Conservation (phyloP, 2,888 invertebrate species). For the Autographa gamma region DNA sequence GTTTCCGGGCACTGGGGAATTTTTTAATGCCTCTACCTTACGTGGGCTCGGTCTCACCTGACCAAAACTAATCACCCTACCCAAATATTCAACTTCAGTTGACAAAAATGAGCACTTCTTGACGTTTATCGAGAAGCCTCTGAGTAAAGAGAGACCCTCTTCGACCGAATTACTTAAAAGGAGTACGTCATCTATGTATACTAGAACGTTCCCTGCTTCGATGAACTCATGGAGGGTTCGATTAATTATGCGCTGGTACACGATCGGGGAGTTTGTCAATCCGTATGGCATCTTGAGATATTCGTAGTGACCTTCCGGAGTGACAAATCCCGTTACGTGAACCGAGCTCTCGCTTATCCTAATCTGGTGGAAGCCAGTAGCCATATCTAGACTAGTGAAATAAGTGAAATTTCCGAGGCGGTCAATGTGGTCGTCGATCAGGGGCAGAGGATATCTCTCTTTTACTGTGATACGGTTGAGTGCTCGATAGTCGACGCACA, state of each 20-base stretch:
- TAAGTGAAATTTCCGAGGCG: slow-evolving; percentile 7
- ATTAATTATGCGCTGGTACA: no score
- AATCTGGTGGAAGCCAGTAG: no score
- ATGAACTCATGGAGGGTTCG: no score
- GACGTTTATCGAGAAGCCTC: slow-evolving; percentile 32
- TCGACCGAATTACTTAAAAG: no score
- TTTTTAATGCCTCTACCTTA: slow-evolving; percentile 37
- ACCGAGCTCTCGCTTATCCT: no score
- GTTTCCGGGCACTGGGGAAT: slow-evolving; percentile 12
- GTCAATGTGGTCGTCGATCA: slow-evolving; percentile 17
- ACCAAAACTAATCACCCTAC: slow-evolving; percentile 29
- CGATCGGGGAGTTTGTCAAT: no score
- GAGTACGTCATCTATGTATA: no score
- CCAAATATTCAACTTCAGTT: slow-evolving; percentile 34
- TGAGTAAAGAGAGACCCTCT: no score
- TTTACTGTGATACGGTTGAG: slow-evolving; percentile 50
- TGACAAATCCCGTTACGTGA: no score
- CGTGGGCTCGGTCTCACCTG: slow-evolving; percentile 41
- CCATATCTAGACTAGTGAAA: slow-evolving; percentile 22
- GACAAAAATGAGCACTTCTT: slow-evolving; percentile 30
- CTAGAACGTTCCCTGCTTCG: no score
- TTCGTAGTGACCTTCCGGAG: no score
- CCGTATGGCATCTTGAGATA: no score
- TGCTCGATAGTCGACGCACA: slow-evolving; percentile 52
- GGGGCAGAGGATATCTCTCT: slow-evolving; percentile 33